Evolutionary conservation across 2,113 vertebrate genomes (phyloP), one percentile per base, ranked within the genome.

Genomic region (Diadophis punctatus): DNA sequence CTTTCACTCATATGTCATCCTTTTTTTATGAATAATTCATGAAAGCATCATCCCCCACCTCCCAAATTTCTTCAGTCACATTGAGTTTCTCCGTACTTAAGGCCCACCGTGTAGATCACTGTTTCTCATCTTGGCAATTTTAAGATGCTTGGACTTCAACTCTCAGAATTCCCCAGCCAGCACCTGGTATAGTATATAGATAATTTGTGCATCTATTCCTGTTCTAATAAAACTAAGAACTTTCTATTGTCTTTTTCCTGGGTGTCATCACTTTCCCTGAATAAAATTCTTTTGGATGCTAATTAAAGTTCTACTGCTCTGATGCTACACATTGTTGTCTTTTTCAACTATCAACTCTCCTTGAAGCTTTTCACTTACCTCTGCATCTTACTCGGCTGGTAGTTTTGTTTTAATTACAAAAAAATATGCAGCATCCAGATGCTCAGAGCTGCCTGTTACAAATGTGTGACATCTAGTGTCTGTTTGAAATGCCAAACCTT

Each of bases 61-160:
- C 23, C 2, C 55, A 88, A 53, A 68, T 92, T 89, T 92, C 68
- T 92, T 96, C 95, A 95, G 95, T 95, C 93, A 96, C 92, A 95
- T 97, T 96, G 96, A 96, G 84, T 93, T 84, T 49, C 95, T 95
- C 95, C 96, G 96, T 96, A 96, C 8, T 25, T 90, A 93, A 96
- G 96, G 95, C 93, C 94, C 95, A 95, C 91, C 58, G 92, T 0
- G 30, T 92, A 91, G 92, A 92, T 95, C 96, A 95, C 10, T 63
- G 60, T n/a, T n/a, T 63, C 60, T 63, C 30, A 68, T 16, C 0
- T 34, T 68, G 63, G 63, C 30, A 68, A 68, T 11, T 68, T 68
- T 68, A 68, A 68, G 63, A 34, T n/a, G 12, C 30, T n/a, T 16
- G 30, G 63, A 68, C 30, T 68, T n/a, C 12, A 68, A 60, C 9